Evolutionary conservation across 1,140 invertebrate species (phyloP), one percentile per base, ranked within the genome.

Genomic region (Dufourea novaeangliae): DNA sequence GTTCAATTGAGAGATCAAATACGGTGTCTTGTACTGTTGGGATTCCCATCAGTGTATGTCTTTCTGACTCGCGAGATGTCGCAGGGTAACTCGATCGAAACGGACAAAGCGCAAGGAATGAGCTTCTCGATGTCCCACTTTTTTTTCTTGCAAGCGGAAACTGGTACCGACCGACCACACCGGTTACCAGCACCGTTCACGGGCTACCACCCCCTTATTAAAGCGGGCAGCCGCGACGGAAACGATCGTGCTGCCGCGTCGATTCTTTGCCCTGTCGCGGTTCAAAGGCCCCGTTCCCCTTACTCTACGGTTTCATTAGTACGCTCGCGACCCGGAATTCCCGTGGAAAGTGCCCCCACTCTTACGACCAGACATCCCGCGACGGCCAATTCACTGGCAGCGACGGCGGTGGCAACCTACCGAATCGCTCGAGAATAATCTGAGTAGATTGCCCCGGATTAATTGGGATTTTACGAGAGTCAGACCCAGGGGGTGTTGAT

Each of bases 261-360:
- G 34, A 67, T 79, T 75, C 77, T 75, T 79, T 79, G 67, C 70
- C 62, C 59, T 61, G 54, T 52, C 22, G 39, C 41, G 70, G 41
- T 59, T 71, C 68, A 59, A 29, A 64, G 68, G 50, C 20, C 56
- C 59, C 25, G 54, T 66, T 46, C 66, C 57, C 70, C 27, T 54
- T 75, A 75, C n/a, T n/a, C n/a, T n/a, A 79, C 71, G 63, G 61
- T 79, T 79, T 79, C 54, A 74, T 79, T 74, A 79, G 61, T 44
- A 57, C 56, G 39, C 74, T 75, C 64, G 50, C 25, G 25, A 14
- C 52, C 11, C 52, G 52, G 52, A 54, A 54, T 25, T 54, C 46
- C 70, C 61, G 62, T 32, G 57, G 8, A 29, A 54, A 22, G n/a
- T 14, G n/a, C 22, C 25, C 25, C 22, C n/a, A 4, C n/a, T 46